A percentile compares a stretch with the other conserved stretches of the same genome.
Conservation (phyloP, 2,113 vertebrate genomes). For the Callocephalon fimbriatum region DNA sequence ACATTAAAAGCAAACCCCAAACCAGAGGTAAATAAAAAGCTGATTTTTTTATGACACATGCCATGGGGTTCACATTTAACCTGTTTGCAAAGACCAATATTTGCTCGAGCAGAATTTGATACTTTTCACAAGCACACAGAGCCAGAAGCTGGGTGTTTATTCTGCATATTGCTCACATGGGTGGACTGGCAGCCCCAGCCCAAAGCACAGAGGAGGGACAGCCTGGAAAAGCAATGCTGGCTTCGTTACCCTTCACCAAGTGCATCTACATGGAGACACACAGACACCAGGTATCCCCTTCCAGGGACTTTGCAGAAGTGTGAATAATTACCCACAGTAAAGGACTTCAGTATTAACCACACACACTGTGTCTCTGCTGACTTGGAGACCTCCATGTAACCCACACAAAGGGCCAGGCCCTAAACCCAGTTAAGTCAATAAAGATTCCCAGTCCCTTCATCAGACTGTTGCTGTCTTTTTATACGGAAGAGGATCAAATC, state of each 20-base stretch:
- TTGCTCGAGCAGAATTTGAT: background rate
- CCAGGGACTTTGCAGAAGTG: background rate
- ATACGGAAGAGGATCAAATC: background rate
- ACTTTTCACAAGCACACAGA: background rate
- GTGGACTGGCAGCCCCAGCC: background rate
- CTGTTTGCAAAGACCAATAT: background rate
- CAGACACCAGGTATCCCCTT: background rate
- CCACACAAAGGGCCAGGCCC: rapidly evolving
- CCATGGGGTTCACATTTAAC: background rate
- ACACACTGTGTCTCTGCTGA: background rate
- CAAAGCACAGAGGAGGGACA: background rate
- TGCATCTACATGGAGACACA: background rate
- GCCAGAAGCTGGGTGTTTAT: background rate
- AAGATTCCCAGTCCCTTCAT: background rate
- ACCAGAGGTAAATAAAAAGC: background rate
- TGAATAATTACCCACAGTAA: background rate
- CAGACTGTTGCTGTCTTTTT: background rate
- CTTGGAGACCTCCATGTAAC: rapidly evolving
- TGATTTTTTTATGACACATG: background rate
- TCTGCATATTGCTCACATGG: background rate
- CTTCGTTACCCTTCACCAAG: background rate
- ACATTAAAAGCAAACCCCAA: background rate
- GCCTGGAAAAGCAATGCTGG: background rate
- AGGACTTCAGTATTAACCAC: background rate
- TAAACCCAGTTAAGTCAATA: background rate